These are phyloP conservation scores for Neodiprion pinetum DNA, from an alignment of 1,140 invertebrate genomes.

Conservation along the genomic window DNA sequence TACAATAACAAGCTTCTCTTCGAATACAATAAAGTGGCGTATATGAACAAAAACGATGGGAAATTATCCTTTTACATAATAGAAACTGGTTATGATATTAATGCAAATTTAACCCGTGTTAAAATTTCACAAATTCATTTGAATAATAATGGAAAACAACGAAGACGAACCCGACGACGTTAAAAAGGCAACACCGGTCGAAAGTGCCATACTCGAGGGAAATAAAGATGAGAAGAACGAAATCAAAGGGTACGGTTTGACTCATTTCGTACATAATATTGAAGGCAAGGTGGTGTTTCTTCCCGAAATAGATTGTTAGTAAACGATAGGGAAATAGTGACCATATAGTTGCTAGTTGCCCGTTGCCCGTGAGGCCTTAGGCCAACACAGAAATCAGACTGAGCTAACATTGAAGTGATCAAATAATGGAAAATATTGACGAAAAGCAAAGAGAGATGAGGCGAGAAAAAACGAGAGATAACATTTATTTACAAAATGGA, in stretches of 20 bases:
- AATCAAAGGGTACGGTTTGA: background rate
- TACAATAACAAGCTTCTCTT: too few relatives aligned
- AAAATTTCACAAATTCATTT: too few relatives aligned
- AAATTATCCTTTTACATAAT: too few relatives aligned
- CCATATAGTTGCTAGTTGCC: background rate
- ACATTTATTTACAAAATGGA: background rate
- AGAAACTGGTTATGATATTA: too few relatives aligned
- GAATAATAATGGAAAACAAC: constrained; percentile 36
- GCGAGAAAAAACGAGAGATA: background rate
- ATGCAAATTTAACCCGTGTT: too few relatives aligned
- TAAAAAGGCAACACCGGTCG: constrained; percentile 38
- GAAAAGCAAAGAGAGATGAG: background rate
- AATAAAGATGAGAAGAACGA: constrained; percentile 13
- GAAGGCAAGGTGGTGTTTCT: background rate
- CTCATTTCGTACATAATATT: background rate
- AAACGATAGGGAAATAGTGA: background rate
- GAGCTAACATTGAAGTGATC: background rate
- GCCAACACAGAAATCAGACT: background rate
- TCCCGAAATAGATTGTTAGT: background rate
- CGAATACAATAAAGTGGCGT: too few relatives aligned
- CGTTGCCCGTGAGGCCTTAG: background rate
- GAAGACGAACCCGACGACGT: constrained; percentile 45
- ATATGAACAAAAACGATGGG: too few relatives aligned
- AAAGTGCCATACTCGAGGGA: constrained; percentile 39
- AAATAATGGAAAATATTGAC: background rate